phyloP scores from a whole-genome alignment of 2,797 vertebrate genomes.

The Carapus acus region DNA sequence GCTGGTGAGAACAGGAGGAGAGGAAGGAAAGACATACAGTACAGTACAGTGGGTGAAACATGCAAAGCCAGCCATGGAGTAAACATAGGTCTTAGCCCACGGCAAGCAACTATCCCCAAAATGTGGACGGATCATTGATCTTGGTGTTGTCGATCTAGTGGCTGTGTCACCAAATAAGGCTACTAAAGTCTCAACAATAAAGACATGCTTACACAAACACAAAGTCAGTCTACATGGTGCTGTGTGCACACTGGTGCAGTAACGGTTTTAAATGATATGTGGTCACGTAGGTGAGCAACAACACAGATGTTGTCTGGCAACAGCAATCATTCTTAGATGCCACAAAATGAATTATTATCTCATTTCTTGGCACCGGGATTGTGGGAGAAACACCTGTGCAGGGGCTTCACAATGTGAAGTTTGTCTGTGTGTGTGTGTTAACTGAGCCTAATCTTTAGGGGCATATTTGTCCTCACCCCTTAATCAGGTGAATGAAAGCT shows the following conservation, averaged over 20 bases:
- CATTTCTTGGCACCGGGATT: slow-evolving; percentile 54
- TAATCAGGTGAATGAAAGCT: slow-evolving; percentile 71
- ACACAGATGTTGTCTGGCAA: no score
- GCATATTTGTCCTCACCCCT: slow-evolving; percentile 71
- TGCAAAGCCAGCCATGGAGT: no score
- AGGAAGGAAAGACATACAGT: no score
- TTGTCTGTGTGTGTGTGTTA: slow-evolving; percentile 24
- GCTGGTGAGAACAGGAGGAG: slow-evolving; percentile 69
- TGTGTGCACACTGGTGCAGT: background rate
- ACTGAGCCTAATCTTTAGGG: slow-evolving; percentile 57
- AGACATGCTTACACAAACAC: background rate
- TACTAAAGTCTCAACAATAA: background rate
- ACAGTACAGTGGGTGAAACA: no score
- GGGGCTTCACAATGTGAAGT: slow-evolving; percentile 43
- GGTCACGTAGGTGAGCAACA: background rate
- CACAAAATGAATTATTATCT: no score
- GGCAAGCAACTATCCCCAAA: no score
- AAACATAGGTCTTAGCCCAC: no score
- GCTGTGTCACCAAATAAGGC: background rate
- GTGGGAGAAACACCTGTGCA: slow-evolving; percentile 65
- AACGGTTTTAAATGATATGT: slow-evolving; percentile 5
- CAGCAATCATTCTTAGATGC: no score
- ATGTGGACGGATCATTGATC: no score
- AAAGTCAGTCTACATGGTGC: background rate
- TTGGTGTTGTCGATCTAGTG: no score